A percentile compares a stretch with the other conserved stretches of the same genome.
Conservation (phyloP, 1,140 invertebrate species). For the Anoplophora glabripennis region DNA sequence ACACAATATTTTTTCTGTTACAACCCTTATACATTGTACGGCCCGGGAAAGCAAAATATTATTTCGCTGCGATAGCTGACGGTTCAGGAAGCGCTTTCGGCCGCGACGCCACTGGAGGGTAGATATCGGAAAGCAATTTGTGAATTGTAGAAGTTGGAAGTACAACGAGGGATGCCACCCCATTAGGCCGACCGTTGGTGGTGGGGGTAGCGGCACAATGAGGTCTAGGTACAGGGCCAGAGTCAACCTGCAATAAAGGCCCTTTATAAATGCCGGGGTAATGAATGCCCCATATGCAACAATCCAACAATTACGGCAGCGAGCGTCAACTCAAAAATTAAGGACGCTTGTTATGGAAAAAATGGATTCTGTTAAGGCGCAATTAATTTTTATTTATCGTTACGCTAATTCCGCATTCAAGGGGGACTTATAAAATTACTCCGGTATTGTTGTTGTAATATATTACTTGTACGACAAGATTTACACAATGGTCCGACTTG, state of each 20-base stretch:
- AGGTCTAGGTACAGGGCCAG: constrained; percentile 6
- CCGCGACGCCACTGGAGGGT: constrained; percentile 4
- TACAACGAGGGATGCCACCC: constrained; percentile 11
- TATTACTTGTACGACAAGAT: no score
- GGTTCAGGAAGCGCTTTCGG: no score
- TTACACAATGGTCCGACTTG: no score
- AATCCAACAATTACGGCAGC: constrained; percentile 11
- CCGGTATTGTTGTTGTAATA: no score
- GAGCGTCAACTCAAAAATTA: neutral
- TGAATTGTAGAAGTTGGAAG: constrained; percentile 38
- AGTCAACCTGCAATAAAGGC: constrained; percentile 12
- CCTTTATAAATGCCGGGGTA: constrained; percentile 9
- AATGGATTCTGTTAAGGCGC: constrained; percentile 1
- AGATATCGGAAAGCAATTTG: constrained; percentile 43
- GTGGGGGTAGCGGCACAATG: neutral
- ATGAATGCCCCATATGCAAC: constrained; percentile 19
- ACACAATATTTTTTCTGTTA: no score
- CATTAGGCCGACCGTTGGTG: neutral
- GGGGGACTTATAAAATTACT: no score
- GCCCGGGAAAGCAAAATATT: no score
- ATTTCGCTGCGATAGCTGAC: no score
- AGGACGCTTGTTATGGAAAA: constrained; percentile 13
- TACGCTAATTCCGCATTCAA: no score
- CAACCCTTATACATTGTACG: no score
- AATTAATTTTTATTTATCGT: constrained; percentile 11